Conservation (phyloP, 2,888 invertebrate genomes). For the Aphidius colemani region DNA sequence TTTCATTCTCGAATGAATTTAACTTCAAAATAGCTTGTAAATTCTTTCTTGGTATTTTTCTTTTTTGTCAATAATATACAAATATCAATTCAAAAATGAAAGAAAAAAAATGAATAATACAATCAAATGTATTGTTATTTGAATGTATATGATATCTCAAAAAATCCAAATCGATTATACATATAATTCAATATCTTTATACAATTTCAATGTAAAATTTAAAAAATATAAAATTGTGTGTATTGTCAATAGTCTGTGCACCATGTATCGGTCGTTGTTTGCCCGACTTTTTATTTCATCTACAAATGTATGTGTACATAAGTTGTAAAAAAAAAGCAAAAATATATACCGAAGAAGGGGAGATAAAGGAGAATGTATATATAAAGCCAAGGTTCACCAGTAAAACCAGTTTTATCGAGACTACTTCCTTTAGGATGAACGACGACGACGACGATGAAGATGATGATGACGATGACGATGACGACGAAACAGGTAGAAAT, state of each 20-base stretch:
- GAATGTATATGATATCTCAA: background rate
- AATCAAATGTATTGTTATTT: background rate
- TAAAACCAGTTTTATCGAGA: slow-evolving; percentile 59
- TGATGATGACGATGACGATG: too few species aligned
- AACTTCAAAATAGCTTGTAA: too few species aligned
- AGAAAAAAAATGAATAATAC: background rate
- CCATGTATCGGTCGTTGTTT: slow-evolving; percentile 21
- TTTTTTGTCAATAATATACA: background rate
- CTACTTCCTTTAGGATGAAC: slow-evolving; percentile 44
- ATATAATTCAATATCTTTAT: too few species aligned
- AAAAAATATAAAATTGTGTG: background rate
- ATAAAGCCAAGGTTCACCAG: slow-evolving; percentile 44
- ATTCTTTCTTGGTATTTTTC: too few species aligned
- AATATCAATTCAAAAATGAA: background rate
- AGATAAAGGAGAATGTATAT: slow-evolving; percentile 18
- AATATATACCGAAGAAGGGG: slow-evolving; percentile 20
- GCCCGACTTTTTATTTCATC: slow-evolving; percentile 15
- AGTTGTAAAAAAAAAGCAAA: background rate
- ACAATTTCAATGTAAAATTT: too few species aligned
- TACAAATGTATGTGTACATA: too few species aligned
- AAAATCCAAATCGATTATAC: background rate
- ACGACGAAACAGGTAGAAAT: slow-evolving; percentile 36
- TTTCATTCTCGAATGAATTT: too few species aligned
- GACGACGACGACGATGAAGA: too few species aligned
- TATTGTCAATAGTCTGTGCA: slow-evolving; percentile 1